Conservation (phyloP, 1,140 invertebrate species). For the Scaptomyza graminum region DNA sequence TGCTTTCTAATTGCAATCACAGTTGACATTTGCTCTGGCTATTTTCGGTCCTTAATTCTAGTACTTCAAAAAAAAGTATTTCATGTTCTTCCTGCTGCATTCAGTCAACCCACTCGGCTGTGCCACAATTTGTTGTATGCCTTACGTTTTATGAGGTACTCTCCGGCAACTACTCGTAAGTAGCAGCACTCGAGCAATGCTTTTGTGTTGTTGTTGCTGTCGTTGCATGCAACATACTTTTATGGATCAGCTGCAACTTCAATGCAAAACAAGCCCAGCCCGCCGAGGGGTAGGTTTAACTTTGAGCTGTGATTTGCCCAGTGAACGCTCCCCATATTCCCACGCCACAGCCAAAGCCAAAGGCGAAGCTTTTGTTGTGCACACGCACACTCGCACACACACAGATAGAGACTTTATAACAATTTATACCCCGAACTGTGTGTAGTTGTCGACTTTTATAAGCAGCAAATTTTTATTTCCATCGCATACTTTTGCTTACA, state of each 20-base stretch:
- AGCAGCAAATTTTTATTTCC: conserved; percentile 78
- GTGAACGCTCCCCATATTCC: conserved; percentile 27
- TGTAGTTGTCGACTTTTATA: conserved; percentile 74
- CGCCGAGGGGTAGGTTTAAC: conserved; percentile 44
- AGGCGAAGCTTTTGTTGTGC: conserved; percentile 75
- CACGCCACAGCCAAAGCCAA: conserved; percentile 61
- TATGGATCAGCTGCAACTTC: conserved; percentile 81
- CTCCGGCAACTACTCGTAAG: conserved; percentile 57
- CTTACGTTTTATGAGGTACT: conserved; percentile 51
- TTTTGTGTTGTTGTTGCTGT: conserved; percentile 37
- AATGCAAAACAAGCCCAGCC: conserved; percentile 60
- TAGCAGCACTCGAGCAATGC: conserved; percentile 61
- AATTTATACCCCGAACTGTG: conserved; percentile 26
- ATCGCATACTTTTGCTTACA: conserved; percentile 60
- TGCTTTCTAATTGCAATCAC: conserved; percentile 1
- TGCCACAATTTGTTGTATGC: conserved; percentile 51
- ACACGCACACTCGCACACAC: conserved; percentile 39
- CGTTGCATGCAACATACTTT: conserved; percentile 74
- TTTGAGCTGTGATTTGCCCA: conserved; percentile 67
- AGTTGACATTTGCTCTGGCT: background rate
- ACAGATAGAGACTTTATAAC: conserved; percentile 49
- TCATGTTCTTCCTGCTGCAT: conserved; percentile 1
- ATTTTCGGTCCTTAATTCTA: background rate
- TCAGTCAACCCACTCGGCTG: conserved; percentile 9
- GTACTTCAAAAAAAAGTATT: background rate